Percentiles rank a stretch among this genome's conserved stretches.
Evolutionary conservation across 2,888 invertebrate genomes (phyloP).

Genomic region (Criorhina ranunculi): DNA sequence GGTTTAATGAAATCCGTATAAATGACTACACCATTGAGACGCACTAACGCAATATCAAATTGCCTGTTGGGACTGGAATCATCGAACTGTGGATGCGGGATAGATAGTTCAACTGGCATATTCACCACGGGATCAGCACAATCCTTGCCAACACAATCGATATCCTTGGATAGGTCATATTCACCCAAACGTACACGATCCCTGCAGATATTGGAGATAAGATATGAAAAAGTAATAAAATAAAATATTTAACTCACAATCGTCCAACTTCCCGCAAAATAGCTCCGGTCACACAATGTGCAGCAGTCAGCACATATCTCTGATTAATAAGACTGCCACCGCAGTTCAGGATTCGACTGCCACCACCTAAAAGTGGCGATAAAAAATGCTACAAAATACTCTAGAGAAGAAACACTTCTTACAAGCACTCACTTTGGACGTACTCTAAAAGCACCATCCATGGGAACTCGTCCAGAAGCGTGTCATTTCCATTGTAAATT

Average conservation of each 20-base stretch:
- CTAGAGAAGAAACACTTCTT: background rate
- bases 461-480: slow-evolving; percentile 88
- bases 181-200: slow-evolving; percentile 82
- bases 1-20: slow-evolving; percentile 87
- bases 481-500: slow-evolving; percentile 87
- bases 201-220: slow-evolving; percentile 61
- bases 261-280: slow-evolving; percentile 85
- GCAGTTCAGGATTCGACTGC: slow-evolving; percentile 85
- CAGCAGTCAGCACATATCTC: slow-evolving; percentile 87
- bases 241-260: slow-evolving; percentile 84
- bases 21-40: slow-evolving; percentile 86
- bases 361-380: slow-evolving; percentile 76
- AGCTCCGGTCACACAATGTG: slow-evolving; percentile 87
- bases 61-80: slow-evolving; percentile 86
- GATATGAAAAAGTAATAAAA: background rate
- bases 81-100: slow-evolving; percentile 88
- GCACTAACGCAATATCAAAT: slow-evolving; percentile 90
- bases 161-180: slow-evolving; percentile 80
- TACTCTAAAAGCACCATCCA: slow-evolving; percentile 89
- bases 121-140: slow-evolving; percentile 87
- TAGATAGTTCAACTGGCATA: slow-evolving; percentile 87
- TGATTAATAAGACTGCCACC: slow-evolving; percentile 90
- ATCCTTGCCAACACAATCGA: slow-evolving; percentile 84
- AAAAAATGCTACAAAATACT: slow-evolving; percentile 12
- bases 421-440: slow-evolving; percentile 86